Percentiles rank a stretch among this genome's conserved stretches.
Conservation (phyloP, 2,113 vertebrate species). For the Anoplopoma fimbria region DNA sequence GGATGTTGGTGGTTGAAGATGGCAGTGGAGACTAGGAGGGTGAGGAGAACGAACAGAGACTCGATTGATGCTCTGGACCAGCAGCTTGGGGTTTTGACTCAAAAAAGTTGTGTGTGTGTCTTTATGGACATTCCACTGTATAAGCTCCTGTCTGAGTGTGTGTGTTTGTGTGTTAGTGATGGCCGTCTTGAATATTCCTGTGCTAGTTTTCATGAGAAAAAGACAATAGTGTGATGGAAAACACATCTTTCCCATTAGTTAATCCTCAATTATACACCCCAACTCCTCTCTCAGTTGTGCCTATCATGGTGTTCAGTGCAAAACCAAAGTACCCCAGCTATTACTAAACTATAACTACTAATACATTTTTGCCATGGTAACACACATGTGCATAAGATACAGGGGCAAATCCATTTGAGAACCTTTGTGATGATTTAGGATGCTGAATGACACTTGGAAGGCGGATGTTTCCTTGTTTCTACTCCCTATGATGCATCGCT, state of each 20-base stretch:
- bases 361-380: slow-evolving; percentile 9
- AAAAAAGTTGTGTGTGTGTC: slow-evolving; percentile 12
- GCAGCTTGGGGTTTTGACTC: slow-evolving; percentile 34
- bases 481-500: too few relatives aligned
- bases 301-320: not conserved
- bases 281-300: not conserved
- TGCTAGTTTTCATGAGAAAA: slow-evolving; percentile 16
- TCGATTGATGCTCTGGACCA: slow-evolving; percentile 47
- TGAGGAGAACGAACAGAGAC: slow-evolving; percentile 53
- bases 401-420: not conserved
- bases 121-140: slow-evolving; percentile 33
- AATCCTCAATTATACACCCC: not conserved
- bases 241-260: not conserved
- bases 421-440: not conserved
- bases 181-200: slow-evolving; percentile 12
- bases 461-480: not conserved
- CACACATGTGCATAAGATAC: not conserved
- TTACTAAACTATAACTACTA: too few relatives aligned
- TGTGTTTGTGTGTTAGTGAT: slow-evolving; percentile 1
- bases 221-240: slow-evolving; percentile 43
- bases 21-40: slow-evolving; percentile 45
- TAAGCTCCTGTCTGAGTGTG: slow-evolving; percentile 1
- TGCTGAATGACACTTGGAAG: not conserved
- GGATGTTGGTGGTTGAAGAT: slow-evolving; percentile 59
- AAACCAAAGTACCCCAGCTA: not conserved